A percentile compares a stretch with the other conserved stretches of the same genome.
Conservation (phyloP, 2,888 invertebrate genomes). For the Stegophylla sp. region DNA sequence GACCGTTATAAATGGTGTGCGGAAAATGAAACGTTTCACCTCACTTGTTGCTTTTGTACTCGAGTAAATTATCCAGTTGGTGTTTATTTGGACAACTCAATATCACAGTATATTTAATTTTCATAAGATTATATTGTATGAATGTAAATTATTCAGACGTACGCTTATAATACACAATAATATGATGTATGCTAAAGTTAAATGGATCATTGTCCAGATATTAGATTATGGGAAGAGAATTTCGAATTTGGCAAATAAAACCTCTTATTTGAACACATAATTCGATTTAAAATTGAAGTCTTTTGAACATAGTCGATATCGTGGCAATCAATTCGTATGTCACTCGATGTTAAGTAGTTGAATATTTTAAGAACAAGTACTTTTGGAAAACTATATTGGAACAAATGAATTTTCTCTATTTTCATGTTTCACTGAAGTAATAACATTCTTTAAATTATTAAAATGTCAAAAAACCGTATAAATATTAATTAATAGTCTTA, state of each 20-base stretch:
- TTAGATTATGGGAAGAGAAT: background rate
- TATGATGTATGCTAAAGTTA: constrained; percentile 11
- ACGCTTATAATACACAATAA: background rate
- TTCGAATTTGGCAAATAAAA: background rate
- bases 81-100: constrained; percentile 20
- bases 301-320: background rate
- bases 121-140: constrained; percentile 6
- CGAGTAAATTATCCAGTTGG: constrained; percentile 28
- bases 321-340: background rate
- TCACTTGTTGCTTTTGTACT: constrained; percentile 32
- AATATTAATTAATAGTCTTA: too few species aligned
- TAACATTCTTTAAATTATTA: too few species aligned
- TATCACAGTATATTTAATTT: constrained; percentile 5
- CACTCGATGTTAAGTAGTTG: background rate
- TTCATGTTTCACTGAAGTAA: background rate
- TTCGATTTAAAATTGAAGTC: background rate
- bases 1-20: constrained; percentile 1
- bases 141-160: constrained; percentile 7
- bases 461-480: too few species aligned
- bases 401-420: background rate
- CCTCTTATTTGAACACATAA: background rate
- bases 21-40: constrained; percentile 26
- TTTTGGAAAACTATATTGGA: background rate
- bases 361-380: background rate
- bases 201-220: background rate